Evolutionary conservation across 2,888 invertebrate species (phyloP).

Genomic region (Margaritifera margaritifera): DNA sequence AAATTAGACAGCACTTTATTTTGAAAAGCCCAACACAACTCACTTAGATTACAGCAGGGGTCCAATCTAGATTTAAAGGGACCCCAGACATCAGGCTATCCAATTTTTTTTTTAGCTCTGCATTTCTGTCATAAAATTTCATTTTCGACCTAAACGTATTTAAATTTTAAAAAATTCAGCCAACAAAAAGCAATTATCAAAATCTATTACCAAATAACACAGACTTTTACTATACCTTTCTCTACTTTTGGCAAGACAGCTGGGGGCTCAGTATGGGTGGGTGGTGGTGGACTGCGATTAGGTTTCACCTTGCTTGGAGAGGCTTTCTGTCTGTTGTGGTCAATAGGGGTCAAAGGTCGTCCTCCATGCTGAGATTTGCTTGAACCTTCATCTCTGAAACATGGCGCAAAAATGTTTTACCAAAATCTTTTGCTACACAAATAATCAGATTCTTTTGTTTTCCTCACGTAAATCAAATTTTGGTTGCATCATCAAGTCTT

Average conservation of each 20-base stretch:
- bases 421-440: not conserved
- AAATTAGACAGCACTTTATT: too few relatives aligned
- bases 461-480: too few relatives aligned
- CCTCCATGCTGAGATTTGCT: constrained; percentile 48
- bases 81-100: too few relatives aligned
- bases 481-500: too few relatives aligned
- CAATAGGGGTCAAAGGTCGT: constrained; percentile 64
- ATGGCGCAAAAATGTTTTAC: not conserved
- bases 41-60: too few relatives aligned
- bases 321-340: constrained; percentile 44
- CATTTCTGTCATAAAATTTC: too few relatives aligned
- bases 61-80: too few relatives aligned
- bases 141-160: too few relatives aligned
- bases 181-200: not conserved
- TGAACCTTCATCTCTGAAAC: constrained; percentile 59
- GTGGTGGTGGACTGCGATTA: constrained; percentile 21
- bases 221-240: constrained; percentile 13
- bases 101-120: too few relatives aligned
- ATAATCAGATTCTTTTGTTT: not conserved
- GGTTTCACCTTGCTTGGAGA: constrained; percentile 46
- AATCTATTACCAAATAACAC: not conserved
- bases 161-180: not conserved
- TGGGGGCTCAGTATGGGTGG: constrained; percentile 16
- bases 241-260: constrained; percentile 27
- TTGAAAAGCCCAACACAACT: too few relatives aligned